Percentiles rank a stretch among this genome's conserved stretches.
Conservation (phyloP, 2,113 vertebrate species). For the Lontra canadensis region DNA sequence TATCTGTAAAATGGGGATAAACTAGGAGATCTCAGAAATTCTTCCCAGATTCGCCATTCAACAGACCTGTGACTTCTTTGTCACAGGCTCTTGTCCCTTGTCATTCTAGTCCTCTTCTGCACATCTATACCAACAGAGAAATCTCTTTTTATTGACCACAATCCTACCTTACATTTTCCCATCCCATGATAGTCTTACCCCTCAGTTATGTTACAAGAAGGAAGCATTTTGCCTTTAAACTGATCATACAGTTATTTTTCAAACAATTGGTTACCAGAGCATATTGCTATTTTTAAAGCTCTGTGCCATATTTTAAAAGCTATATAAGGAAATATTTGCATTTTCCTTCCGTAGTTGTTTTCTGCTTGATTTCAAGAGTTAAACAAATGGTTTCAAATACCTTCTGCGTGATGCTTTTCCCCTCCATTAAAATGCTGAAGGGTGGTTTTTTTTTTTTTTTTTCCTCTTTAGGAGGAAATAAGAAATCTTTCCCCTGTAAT, state of each 20-base stretch:
- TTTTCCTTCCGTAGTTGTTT: conserved; percentile 48
- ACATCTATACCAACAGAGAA: neutral
- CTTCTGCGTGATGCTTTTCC: conserved; percentile 27
- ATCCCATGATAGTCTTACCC: neutral
- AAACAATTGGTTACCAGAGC: neutral
- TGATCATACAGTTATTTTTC: neutral
- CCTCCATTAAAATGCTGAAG: conserved; percentile 42
- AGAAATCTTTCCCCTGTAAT: conserved; percentile 6
- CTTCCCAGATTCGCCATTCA: neutral
- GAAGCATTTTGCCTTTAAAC: neutral
- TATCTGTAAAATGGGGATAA: neutral
- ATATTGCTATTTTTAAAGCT: neutral
- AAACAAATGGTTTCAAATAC: conserved; percentile 46
- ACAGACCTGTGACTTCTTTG: neutral
- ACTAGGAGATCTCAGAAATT: neutral
- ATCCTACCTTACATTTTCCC: neutral
- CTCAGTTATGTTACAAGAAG: neutral
- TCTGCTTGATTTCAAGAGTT: conserved; percentile 56
- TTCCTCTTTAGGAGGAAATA: neutral
- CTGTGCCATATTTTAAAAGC: conserved; percentile 37
- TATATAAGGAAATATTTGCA: conserved; percentile 15
- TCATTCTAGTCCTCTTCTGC: neutral
- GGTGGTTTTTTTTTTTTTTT: neutral
- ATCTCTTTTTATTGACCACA: neutral
- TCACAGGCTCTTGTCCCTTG: neutral